These are phyloP conservation scores for Leucophenga varia DNA, from an alignment of 1,140 invertebrate genomes.

Conservation along the genomic window DNA sequence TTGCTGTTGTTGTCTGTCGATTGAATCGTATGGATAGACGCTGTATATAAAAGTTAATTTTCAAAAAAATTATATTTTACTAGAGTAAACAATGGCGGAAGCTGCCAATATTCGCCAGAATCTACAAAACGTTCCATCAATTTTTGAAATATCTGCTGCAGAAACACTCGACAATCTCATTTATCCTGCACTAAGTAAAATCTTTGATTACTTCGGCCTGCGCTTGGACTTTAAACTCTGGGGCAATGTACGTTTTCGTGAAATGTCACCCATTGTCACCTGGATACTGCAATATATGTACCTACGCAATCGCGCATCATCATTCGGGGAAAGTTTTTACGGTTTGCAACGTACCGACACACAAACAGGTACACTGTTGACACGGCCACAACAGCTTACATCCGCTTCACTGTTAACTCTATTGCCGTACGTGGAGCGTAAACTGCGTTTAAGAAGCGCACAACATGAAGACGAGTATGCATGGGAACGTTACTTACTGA, in stretches of 20 bases:
- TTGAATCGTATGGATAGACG: no score
- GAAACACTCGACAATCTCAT: slow-evolving; percentile 50
- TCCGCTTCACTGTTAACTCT: slow-evolving; percentile 40
- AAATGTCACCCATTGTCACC: slow-evolving; percentile 41
- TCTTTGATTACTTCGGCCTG: slow-evolving; percentile 46
- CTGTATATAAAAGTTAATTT: no score
- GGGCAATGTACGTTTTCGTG: slow-evolving; percentile 29
- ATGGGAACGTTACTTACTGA: slow-evolving; percentile 34
- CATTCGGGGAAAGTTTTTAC: slow-evolving; percentile 51
- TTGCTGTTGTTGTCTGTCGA: no score
- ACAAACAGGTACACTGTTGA: slow-evolving; percentile 29
- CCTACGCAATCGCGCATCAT: slow-evolving; percentile 41
- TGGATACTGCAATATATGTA: slow-evolving; percentile 48
- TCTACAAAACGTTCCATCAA: slow-evolving; percentile 48
- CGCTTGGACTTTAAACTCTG: slow-evolving; percentile 48
- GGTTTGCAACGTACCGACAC: slow-evolving; percentile 42
- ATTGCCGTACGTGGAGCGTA: slow-evolving; percentile 40
- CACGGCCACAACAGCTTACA: slow-evolving; percentile 27
- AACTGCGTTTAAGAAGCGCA: slow-evolving; percentile 25
- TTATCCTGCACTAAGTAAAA: slow-evolving; percentile 50
- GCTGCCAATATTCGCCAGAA: slow-evolving; percentile 49
- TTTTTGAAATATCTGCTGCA: slow-evolving; percentile 50
- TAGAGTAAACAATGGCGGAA: slow-evolving; percentile 34
- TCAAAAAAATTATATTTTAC: no score
- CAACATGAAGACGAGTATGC: slow-evolving; percentile 27